phyloP scores from a whole-genome alignment of 2,113 vertebrate genomes.

The Bostrychus sinensis region DNA sequence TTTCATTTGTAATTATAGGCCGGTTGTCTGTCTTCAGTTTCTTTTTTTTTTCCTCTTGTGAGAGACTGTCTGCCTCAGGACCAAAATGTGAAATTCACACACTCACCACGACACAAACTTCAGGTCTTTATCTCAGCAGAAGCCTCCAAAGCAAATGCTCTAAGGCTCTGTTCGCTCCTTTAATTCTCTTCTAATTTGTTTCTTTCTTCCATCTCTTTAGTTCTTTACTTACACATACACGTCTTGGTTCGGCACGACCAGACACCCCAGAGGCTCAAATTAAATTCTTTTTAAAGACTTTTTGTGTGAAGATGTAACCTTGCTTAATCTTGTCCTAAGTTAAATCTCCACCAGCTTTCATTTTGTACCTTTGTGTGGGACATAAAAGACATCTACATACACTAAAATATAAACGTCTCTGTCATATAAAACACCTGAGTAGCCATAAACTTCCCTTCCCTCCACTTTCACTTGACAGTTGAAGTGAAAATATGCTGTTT shows the following conservation, averaged over 20 bases:
- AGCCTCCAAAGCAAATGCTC: slow-evolving; percentile 25
- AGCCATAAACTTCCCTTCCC: too few relatives aligned
- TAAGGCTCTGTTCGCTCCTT: slow-evolving; percentile 21
- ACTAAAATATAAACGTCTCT: not conserved
- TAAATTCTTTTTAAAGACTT: not conserved
- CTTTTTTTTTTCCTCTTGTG: slow-evolving; percentile 42
- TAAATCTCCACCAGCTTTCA: not conserved
- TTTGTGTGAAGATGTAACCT: not conserved
- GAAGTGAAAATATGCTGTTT: too few relatives aligned
- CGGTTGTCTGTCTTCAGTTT: slow-evolving; percentile 45
- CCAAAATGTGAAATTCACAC: slow-evolving; percentile 2
- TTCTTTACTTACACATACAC: slow-evolving; percentile 5
- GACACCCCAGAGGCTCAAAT: slow-evolving; percentile 3
- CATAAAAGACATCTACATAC: not conserved
- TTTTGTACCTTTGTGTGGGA: not conserved
- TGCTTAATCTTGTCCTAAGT: not conserved
- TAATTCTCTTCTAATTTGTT: too few relatives aligned
- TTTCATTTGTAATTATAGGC: slow-evolving; percentile 24
- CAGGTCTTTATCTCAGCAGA: slow-evolving; percentile 12
- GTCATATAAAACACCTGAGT: not conserved
- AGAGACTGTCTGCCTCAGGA: slow-evolving; percentile 24
- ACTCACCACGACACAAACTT: not conserved
- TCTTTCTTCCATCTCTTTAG: slow-evolving; percentile 2
- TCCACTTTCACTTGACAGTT: too few relatives aligned
- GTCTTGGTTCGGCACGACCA: not conserved